phyloP scores from a whole-genome alignment of 2,113 vertebrate species.

The Lynx canadensis region DNA sequence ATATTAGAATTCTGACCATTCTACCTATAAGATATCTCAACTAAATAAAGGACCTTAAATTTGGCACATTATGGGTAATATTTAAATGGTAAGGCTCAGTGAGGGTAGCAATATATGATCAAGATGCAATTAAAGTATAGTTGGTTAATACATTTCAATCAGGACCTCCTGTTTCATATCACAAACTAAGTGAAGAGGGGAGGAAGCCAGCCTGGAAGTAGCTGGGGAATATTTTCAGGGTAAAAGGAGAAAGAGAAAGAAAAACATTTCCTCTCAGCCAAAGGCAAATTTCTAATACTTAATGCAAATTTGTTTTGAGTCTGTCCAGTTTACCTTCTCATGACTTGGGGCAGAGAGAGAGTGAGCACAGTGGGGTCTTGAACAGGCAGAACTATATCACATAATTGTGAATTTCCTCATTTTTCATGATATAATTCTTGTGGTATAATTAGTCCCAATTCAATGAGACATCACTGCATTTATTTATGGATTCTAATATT shows the following conservation, averaged over 20 bases:
- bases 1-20: background rate
- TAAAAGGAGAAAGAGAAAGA: background rate
- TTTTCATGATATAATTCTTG: background rate
- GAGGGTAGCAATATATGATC: background rate
- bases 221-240: background rate
- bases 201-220: background rate
- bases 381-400: background rate
- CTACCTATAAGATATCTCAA: background rate
- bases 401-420: background rate
- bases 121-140: background rate
- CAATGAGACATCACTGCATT: background rate
- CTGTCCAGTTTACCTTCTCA: background rate
- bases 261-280: background rate
- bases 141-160: background rate
- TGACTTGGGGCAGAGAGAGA: background rate
- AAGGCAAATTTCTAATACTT: background rate
- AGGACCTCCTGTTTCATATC: background rate
- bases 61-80: background rate
- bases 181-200: background rate
- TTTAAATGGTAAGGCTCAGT: background rate
- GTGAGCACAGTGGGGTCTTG: background rate
- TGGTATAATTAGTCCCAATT: background rate
- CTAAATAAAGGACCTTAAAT: background rate
- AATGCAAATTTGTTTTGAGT: background rate
- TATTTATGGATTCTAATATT: slow-evolving; percentile 15